Conservation (phyloP, 2,888 invertebrate genomes). For the Xiphydria camelus region DNA sequence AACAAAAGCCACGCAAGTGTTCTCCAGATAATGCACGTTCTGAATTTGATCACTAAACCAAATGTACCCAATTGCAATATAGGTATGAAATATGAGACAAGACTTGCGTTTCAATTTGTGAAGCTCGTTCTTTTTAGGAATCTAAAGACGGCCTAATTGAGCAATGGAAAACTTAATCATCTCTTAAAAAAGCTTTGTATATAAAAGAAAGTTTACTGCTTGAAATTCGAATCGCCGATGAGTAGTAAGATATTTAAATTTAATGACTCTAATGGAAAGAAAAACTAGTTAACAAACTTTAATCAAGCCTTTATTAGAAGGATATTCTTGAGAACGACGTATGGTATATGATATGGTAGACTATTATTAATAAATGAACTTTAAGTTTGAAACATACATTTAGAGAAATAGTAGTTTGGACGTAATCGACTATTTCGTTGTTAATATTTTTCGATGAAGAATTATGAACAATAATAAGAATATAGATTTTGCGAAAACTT, state of each 20-base stretch:
- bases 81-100: constrained; percentile 9
- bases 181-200: constrained; percentile 6
- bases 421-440: neutral
- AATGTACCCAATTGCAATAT: too few species aligned
- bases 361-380: neutral
- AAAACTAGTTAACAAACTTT: neutral
- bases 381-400: neutral
- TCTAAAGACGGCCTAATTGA: constrained; percentile 15
- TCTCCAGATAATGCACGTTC: constrained; percentile 10
- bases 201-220: constrained; percentile 10
- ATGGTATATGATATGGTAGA: neutral
- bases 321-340: too few species aligned
- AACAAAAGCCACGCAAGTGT: constrained; percentile 15
- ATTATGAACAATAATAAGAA: neutral
- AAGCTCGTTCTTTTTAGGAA: constrained; percentile 7
- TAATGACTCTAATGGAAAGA: neutral
- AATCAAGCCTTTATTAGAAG: too few species aligned
- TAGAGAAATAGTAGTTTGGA: neutral
- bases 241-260: constrained; percentile 11
- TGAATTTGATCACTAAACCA: constrained; percentile 12
- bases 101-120: constrained; percentile 10
- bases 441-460: neutral
- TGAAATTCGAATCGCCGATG: constrained; percentile 16
- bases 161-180: constrained; percentile 6
- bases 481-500: neutral